Evolutionary conservation across 1,140 invertebrate genomes (phyloP), one percentile per base, ranked within the genome.

Genomic region (Halesus radiatus): DNA sequence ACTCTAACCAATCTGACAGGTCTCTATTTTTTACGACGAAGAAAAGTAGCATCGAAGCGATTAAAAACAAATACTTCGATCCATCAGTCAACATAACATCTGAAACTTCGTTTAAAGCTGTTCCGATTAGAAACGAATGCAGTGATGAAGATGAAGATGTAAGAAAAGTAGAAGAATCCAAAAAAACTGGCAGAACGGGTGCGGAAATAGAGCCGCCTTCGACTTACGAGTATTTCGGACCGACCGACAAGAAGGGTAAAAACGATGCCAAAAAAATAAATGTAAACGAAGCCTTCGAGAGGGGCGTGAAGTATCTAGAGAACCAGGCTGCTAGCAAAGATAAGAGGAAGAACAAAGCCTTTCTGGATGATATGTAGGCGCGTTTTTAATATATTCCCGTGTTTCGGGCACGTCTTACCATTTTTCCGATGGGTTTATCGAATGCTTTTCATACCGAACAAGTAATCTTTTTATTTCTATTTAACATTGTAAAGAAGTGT

Each of bases 221-320:
- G 2, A 92, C 91, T 2, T 92, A 92, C 81, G 91, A 93, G 22
- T 92, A 93, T 85, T 92, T 91, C 85, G 91, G 91, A 0, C 91
- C 91, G n/a, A 85, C 84, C 60, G 80, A 87, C 13, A 87, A 91
- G 86, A 85, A 87, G 23, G 80, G 64, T 29, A 87, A 84, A 23
- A 85, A 85, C 85, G 87, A 58, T 88, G 87, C 70, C 50, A 26
- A 72, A 7, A 83, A 85, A 26, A 87, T 86, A 3, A 88, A 92
- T 78, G 86, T 93, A 20, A 91, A 89, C 82, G 92, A 92, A 58
- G 92, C 92, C 3, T 94, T 94, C 84, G 91, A 90, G 75, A 93
- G 92, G 76, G 94, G 94, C 13, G 86, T 94, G 4, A 92, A 90
- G 84, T 94, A 91, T 85, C 88, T 95, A 60, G 90, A 94, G 83